Percentiles rank a stretch among this genome's conserved stretches.
Conservation (phyloP, 2,797 vertebrate genomes). For the Periophthalmus magnuspinnatus region DNA sequence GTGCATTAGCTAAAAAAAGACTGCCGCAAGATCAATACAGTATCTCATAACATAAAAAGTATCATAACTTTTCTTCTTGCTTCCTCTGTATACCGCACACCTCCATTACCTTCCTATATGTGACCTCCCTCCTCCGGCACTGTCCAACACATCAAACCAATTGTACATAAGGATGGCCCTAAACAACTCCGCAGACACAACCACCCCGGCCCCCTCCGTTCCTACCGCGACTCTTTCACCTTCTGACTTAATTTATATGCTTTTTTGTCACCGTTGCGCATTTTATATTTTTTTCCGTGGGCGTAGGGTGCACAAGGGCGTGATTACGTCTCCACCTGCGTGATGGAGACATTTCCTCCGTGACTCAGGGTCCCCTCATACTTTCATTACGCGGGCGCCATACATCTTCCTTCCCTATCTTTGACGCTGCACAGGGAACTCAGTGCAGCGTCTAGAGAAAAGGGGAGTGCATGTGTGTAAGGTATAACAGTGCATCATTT, state of each 20-base stretch:
- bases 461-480: conserved; percentile 52
- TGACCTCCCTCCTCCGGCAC: not conserved
- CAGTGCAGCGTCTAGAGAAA: conserved; percentile 59
- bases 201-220: conserved; percentile 20
- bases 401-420: conserved; percentile 71
- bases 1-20: not conserved
- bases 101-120: conserved; percentile 4
- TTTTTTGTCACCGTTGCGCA: conserved; percentile 51
- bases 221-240: conserved; percentile 31
- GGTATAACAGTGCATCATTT: conserved; percentile 75
- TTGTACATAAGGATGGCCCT: conserved; percentile 7
- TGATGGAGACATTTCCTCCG: conserved; percentile 74
- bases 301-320: conserved; percentile 57
- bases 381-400: conserved; percentile 74
- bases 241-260: conserved; percentile 55
- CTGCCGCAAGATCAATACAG: not conserved
- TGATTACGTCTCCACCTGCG: conserved; percentile 68
- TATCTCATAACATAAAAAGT: not conserved
- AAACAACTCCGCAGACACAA: conserved; percentile 13
- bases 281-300: conserved; percentile 48
- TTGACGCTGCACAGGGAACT: conserved; percentile 56
- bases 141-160: not conserved
- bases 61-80: not conserved
- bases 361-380: conserved; percentile 68
- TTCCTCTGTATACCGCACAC: not conserved